A percentile compares a stretch with the other conserved stretches of the same genome.
Conservation (phyloP, 2,113 vertebrate species). For the Leucopternis melanops region DNA sequence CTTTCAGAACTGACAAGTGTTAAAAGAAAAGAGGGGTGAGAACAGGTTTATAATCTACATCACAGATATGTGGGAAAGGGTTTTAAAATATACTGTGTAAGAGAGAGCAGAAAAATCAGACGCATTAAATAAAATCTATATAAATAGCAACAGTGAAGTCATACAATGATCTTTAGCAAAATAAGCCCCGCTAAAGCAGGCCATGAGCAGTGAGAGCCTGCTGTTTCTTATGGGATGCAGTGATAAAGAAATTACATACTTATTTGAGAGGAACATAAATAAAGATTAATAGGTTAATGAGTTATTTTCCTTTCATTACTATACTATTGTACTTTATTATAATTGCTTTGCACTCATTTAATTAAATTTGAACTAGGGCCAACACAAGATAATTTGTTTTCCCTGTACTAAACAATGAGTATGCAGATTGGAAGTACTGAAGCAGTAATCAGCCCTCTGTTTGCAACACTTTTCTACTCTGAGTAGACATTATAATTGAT, state of each 20-base stretch:
- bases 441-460: constrained; percentile 84
- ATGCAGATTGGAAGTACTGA: constrained; percentile 89
- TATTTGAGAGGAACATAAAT: constrained; percentile 87
- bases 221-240: constrained; percentile 74
- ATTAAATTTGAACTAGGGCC: constrained; percentile 96
- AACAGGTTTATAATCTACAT: constrained; percentile 52
- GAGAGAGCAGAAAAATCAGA: constrained; percentile 66
- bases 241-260: constrained; percentile 85
- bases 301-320: constrained; percentile 98
- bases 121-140: constrained; percentile 46
- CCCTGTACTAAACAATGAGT: constrained; percentile 92
- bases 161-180: constrained; percentile 54
- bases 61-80: constrained; percentile 31
- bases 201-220: constrained; percentile 58
- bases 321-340: constrained; percentile 90
- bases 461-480: constrained; percentile 83
- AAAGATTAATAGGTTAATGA: constrained; percentile 97
- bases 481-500: constrained; percentile 87
- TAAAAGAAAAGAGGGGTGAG: constrained; percentile 64
- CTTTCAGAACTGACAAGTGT: constrained; percentile 62
- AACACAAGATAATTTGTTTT: constrained; percentile 98
- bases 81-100: constrained; percentile 22
- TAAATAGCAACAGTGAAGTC: constrained; percentile 48
- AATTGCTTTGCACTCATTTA: constrained; percentile 93
- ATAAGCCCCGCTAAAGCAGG: constrained; percentile 63